Evolutionary conservation across 1,140 invertebrate genomes (phyloP), one percentile per base, ranked within the genome.

Genomic region (Lasioglossum baleicum): DNA sequence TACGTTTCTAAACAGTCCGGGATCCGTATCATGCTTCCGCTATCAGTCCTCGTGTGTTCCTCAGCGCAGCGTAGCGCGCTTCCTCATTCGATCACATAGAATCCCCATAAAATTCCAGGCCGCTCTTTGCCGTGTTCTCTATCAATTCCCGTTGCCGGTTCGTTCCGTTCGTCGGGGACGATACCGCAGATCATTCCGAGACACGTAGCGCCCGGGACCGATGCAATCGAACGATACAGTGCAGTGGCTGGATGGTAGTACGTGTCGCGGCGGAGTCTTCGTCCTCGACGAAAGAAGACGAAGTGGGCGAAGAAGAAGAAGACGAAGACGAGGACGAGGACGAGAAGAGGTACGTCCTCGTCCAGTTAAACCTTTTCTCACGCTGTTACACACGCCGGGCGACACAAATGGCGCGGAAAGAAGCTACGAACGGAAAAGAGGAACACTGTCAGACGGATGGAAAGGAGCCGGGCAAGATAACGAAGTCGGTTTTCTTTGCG

Each of bases 401-500:
- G 68, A 64, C 75, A 64, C 58, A 78, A 72, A 78, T 48, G 68
- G 44, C 44, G 69, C 35, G 48, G 76, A 67, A 61, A 48, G 51
- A 5, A 56, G 63, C 58, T 22, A 10, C 51, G 31, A 40, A 58
- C 40, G 31, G 64, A 63, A 61, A 58, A 81, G 64, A 15, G 65
- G 66, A 76, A 76, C 73, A 56, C 40, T 76, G 71, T 66, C 72
- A 80, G 40, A 74, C 31, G n/a, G 58, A 70, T 44, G 74, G 74
- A 60, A 69, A 48, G 81, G 71, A 81, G 74, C 66, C 69, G 64
- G 79, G 48, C 8, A 65, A 78, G 78, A 84, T 83, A 69, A 78
- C 79, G 71, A 84, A 81, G 78, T 81, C 77, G 79, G 73, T 84
- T 84, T 81, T 79, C 84, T 84, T 84, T 48, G 44, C 44, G 70